These are phyloP conservation scores for Drosophila nannoptera DNA, from an alignment of 1,140 invertebrate species.

Conservation along the genomic window DNA sequence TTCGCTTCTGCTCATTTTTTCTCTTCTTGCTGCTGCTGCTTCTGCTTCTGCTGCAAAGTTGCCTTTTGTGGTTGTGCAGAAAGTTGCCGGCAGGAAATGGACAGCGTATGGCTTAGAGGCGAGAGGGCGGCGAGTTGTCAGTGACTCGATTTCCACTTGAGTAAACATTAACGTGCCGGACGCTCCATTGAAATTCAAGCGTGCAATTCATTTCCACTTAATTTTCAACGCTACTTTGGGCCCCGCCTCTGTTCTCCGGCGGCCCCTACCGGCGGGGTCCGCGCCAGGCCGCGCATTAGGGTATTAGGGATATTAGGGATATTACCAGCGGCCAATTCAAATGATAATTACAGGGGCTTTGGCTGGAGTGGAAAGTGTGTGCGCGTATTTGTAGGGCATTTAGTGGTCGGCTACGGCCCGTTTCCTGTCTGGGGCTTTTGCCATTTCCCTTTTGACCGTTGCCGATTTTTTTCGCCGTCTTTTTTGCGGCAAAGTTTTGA, in stretches of 20 bases:
- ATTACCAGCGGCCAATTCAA: neutral
- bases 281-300: neutral
- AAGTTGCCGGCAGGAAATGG: constrained; percentile 46
- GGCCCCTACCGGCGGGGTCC: neutral
- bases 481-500: constrained; percentile 47
- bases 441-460: constrained; percentile 52
- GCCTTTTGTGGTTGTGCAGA: constrained; percentile 43
- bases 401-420: neutral
- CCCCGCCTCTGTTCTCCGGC: constrained; percentile 13
- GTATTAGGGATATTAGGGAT: neutral
- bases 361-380: no score
- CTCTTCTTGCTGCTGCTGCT: neutral
- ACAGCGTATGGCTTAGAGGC: constrained; percentile 22
- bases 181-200: constrained; percentile 76
- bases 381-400: no score
- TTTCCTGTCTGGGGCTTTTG: constrained; percentile 27
- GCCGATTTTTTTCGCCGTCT: constrained; percentile 13
- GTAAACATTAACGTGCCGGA: constrained; percentile 77
- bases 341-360: no score
- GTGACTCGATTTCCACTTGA: constrained; percentile 76
- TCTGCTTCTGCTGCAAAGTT: constrained; percentile 9
- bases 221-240: constrained; percentile 67
- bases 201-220: constrained; percentile 78
- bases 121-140: constrained; percentile 27
- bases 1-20: constrained; percentile 1